Base-by-base conservation (phyloP, 2,113 vertebrate genomes). In the Mastomys natalensis region DNA sequence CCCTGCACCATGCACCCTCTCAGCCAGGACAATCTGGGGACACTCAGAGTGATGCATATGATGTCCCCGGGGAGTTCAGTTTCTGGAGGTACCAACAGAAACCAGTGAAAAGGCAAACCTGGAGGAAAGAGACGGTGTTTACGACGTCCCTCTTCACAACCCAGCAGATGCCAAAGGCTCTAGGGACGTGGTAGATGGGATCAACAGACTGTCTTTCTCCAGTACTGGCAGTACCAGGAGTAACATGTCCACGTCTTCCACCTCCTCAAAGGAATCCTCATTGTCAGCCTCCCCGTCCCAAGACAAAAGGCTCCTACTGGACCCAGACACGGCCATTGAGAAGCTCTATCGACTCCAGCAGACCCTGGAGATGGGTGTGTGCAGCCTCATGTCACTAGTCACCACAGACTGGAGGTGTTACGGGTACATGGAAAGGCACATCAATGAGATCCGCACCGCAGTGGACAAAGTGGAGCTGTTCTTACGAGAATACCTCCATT, bases 191-290 rank as follows among this genome's bases (percentile, higher is more conserved):
- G 99, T 99, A 0, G 99, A 99, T 29, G 99, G 99, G 1, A 99
- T 99, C 80, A 99, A 99, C 96, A 99, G 99, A 5, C 97, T 99
- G 70, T 99, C 99, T 0, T 99, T 99, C 98, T 99, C 99, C 95
- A 99, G 99, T 94, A 99, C 99, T 0, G 99, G 99, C 97, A 99
- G 99, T 98, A 99, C 99, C 0, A 98, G 99, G 93, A 99, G 99
- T 96, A 99, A 99, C 98, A 99, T 99, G 99, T 99, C 99, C 93
- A 99, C 99, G 0, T 99, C 99, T 15, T 99, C 99, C 92, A 99
- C 99, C 0, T 98, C 98, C 12, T 99, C 99, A 0, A 99, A 99
- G 97, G 99, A 99, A 60, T 99, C 99, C 16, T 98, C 99, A 0
- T 92, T 99, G 90, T 99, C 99, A 72, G 93, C 98, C 86, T 97